phyloP scores from a whole-genome alignment of 1,140 invertebrate genomes.

The Aplysia californica region DNA sequence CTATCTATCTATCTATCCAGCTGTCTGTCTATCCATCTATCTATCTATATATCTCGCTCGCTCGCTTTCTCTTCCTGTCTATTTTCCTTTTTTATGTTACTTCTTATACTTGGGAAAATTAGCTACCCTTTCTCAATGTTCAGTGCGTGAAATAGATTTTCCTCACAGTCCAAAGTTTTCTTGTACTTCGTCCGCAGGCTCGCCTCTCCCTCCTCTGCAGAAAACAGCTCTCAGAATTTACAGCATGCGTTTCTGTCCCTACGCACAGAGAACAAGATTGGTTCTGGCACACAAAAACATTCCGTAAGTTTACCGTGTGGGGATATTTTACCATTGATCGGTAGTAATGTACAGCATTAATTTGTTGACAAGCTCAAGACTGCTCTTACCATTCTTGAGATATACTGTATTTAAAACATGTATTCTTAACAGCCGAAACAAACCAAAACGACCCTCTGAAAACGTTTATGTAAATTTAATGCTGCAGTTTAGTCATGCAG shows the following conservation, averaged over 20 bases:
- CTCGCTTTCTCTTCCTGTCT: background rate
- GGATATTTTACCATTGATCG: too few species aligned
- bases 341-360: too few species aligned
- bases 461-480: too few species aligned
- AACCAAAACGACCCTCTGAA: too few species aligned
- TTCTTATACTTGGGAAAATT: background rate
- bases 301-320: slow-evolving; percentile 80
- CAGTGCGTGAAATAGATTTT: background rate
- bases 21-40: background rate
- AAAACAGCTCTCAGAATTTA: slow-evolving; percentile 82
- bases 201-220: slow-evolving; percentile 72
- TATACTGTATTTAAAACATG: too few species aligned
- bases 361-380: too few species aligned
- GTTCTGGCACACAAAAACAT: slow-evolving; percentile 87
- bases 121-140: background rate
- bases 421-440: too few species aligned
- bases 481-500: too few species aligned
- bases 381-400: too few species aligned
- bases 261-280: slow-evolving; percentile 84
- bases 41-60: background rate
- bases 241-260: slow-evolving; percentile 92
- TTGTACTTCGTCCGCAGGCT: slow-evolving; percentile 69
- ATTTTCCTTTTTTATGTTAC: too few species aligned
- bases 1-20: background rate
- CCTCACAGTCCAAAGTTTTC: background rate